phyloP scores from a whole-genome alignment of 1,140 invertebrate species.

The Condylostylus longicornis region DNA sequence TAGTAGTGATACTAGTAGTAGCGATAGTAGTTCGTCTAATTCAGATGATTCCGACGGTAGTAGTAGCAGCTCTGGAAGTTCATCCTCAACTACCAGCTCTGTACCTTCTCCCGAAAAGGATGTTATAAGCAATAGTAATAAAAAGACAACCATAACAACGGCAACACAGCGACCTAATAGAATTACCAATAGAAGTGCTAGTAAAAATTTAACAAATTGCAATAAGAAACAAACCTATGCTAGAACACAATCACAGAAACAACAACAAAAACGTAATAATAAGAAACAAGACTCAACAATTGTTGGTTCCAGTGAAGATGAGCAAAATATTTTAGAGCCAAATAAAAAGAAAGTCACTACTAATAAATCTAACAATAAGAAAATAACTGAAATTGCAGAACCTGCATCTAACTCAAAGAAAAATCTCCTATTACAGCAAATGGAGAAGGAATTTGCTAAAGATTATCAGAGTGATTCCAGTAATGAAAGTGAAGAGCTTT shows the following conservation, averaged over 20 bases:
- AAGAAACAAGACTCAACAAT: no score
- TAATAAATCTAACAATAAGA: no score
- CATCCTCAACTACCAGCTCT: conserved; percentile 4
- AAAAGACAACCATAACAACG: conserved; percentile 7
- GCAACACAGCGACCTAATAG: conserved; percentile 13
- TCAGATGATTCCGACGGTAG: conserved; percentile 21
- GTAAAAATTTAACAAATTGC: conserved; percentile 9
- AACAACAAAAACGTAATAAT: no score
- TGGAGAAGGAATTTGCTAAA: conserved; percentile 47
- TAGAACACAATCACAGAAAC: no score
- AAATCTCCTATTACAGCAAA: conserved; percentile 37
- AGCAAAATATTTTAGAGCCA: no score
- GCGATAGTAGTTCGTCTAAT: no score
- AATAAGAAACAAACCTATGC: conserved; percentile 28
- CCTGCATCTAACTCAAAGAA: no score
- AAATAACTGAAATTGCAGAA: no score
- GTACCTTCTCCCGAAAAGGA: conserved; percentile 1
- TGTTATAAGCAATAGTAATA: background rate
- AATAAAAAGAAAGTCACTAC: no score
- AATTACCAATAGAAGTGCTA: conserved; percentile 7
- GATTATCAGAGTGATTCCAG: conserved; percentile 40
- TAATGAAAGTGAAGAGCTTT: conserved; percentile 61
- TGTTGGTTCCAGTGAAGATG: no score
- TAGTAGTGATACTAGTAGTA: no score
- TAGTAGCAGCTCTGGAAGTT: conserved; percentile 17